Evolutionary conservation across 2,888 invertebrate genomes (phyloP).

Genomic region (Drosophila flavopinicola): DNA sequence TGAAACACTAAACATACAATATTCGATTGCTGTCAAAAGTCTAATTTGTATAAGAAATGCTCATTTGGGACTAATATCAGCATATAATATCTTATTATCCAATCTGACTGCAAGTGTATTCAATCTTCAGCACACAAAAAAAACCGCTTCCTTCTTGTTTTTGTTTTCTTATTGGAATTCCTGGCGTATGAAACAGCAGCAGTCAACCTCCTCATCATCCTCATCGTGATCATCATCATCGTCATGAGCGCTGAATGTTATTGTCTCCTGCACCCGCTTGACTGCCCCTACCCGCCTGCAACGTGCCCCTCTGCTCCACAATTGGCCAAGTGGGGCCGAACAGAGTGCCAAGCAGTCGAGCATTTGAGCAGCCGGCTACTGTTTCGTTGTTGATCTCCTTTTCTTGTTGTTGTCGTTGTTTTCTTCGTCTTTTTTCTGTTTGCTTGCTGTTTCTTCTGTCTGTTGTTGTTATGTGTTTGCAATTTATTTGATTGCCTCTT

Average conservation of each 20-base stretch:
- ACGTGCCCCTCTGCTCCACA: slow-evolving; percentile 8
- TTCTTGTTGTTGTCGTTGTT: slow-evolving; percentile 34
- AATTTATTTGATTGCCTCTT: slow-evolving; percentile 79
- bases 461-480: slow-evolving; percentile 43
- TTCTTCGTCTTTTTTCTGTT: slow-evolving; percentile 15
- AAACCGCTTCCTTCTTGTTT: neutral
- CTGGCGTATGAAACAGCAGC: slow-evolving; percentile 39
- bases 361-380: slow-evolving; percentile 55
- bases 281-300: neutral
- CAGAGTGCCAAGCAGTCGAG: slow-evolving; percentile 1
- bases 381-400: slow-evolving; percentile 53
- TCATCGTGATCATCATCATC: slow-evolving; percentile 37
- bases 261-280: slow-evolving; percentile 35
- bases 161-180: slow-evolving; percentile 68
- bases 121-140: neutral
- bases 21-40: too few species aligned
- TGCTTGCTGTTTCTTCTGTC: slow-evolving; percentile 6
- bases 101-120: slow-evolving; percentile 4
- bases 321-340: slow-evolving; percentile 25
- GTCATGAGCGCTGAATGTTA: slow-evolving; percentile 56
- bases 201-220: slow-evolving; percentile 40
- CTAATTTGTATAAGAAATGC: too few species aligned
- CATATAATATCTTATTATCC: neutral
- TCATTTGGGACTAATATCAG: too few species aligned
- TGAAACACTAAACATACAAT: too few species aligned